phyloP scores from a whole-genome alignment of 2,113 vertebrate species.

The Charina bottae region DNA sequence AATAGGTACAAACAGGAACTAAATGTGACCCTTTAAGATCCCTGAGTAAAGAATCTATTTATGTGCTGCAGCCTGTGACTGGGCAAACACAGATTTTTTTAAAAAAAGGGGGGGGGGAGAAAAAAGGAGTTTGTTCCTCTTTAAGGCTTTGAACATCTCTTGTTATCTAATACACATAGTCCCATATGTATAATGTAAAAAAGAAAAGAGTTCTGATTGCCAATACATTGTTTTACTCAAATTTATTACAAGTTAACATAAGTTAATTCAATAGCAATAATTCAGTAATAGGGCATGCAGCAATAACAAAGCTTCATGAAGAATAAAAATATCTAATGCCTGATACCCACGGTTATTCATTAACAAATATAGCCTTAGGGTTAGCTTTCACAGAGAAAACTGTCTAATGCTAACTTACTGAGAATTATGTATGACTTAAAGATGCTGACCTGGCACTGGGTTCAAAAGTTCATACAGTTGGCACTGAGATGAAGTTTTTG shows the following conservation, averaged over 20 bases:
- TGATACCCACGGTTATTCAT: neutral
- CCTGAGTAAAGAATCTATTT: neutral
- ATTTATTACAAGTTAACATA: neutral
- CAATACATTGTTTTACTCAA: neutral
- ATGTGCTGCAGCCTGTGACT: neutral
- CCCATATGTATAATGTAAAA: neutral
- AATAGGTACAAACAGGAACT: constrained; percentile 19
- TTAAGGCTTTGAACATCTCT: neutral
- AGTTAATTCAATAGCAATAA: neutral
- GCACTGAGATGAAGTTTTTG: neutral
- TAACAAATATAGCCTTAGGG: neutral
- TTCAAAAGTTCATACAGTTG: neutral
- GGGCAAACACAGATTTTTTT: neutral
- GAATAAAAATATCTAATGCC: neutral
- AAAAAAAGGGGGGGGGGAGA: too few species aligned
- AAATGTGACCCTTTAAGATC: neutral
- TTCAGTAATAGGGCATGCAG: neutral
- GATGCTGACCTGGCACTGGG: neutral
- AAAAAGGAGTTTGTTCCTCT: neutral
- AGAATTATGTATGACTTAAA: neutral
- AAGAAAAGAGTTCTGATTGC: neutral
- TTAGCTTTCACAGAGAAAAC: neutral
- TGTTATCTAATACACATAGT: neutral
- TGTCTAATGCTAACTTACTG: neutral
- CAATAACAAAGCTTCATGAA: neutral